Evolutionary conservation across 2,888 invertebrate genomes (phyloP).

Genomic region (Lithophane semibrunnea): DNA sequence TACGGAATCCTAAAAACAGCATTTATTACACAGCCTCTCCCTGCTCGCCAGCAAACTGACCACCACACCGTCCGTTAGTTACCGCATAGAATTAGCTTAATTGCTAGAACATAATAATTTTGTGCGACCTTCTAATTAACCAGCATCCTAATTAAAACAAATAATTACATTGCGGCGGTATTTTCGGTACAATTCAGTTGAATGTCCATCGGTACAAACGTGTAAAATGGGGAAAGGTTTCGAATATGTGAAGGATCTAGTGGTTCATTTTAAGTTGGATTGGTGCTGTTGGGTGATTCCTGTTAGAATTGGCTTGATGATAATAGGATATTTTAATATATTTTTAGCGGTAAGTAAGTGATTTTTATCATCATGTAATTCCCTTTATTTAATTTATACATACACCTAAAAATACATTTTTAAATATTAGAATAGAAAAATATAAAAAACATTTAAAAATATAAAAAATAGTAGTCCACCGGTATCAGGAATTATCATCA

Average conservation of each 20-base stretch:
- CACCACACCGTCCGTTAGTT: slow-evolving; percentile 38
- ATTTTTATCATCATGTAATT: background rate
- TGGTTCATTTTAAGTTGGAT: slow-evolving; percentile 77
- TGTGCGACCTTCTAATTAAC: slow-evolving; percentile 78
- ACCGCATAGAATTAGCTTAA: slow-evolving; percentile 69
- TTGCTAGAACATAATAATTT: slow-evolving; percentile 70
- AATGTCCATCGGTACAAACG: slow-evolving; percentile 51
- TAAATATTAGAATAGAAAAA: no score
- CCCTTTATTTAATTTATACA: no score
- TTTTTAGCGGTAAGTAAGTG: slow-evolving; percentile 79
- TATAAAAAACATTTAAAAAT: no score
- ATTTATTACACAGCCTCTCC: background rate
- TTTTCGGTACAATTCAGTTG: slow-evolving; percentile 62
- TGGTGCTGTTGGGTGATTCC: slow-evolving; percentile 80
- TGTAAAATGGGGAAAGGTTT: slow-evolving; percentile 75
- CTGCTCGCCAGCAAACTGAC: slow-evolving; percentile 37
- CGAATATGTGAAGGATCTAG: slow-evolving; percentile 70
- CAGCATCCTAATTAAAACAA: slow-evolving; percentile 81
- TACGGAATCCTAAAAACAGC: background rate
- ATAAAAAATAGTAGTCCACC: no score
- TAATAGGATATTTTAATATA: slow-evolving; percentile 78
- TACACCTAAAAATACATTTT: no score
- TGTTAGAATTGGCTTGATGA: slow-evolving; percentile 76
- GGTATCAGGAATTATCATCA: background rate
- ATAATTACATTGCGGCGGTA: slow-evolving; percentile 62